Conservation (phyloP, 2,888 invertebrate species). For the Bhutanitis thaidina region DNA sequence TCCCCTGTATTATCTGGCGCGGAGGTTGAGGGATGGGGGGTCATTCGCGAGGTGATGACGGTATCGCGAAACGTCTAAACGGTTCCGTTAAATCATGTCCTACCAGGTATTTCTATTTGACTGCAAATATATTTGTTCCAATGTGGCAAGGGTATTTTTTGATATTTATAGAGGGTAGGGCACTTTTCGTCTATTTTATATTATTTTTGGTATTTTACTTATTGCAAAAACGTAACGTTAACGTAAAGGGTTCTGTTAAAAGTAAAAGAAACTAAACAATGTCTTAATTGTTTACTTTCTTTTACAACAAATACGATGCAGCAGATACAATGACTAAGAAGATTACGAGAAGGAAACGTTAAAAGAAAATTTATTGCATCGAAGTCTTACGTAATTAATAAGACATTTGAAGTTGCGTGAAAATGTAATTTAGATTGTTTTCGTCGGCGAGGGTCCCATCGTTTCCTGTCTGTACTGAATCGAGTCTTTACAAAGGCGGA, state of each 20-base stretch:
- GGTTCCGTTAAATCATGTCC: slow-evolving; percentile 68
- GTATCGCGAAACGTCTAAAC: slow-evolving; percentile 61
- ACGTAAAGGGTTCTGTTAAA: too few relatives aligned
- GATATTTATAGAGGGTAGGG: slow-evolving; percentile 31
- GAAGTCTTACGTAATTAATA: slow-evolving; percentile 79
- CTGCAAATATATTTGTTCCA: slow-evolving; percentile 32
- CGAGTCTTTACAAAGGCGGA: slow-evolving; percentile 64
- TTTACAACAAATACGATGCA: slow-evolving; percentile 4
- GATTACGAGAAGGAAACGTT: slow-evolving; percentile 65
- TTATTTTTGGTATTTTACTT: too few relatives aligned
- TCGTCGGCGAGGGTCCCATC: slow-evolving; percentile 58
- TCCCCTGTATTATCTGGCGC: slow-evolving; percentile 62
- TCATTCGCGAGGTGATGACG: slow-evolving; percentile 75
- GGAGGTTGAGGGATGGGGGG: slow-evolving; percentile 72
- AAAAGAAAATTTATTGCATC: slow-evolving; percentile 80
- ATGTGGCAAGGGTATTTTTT: slow-evolving; percentile 32
- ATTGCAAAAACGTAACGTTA: too few relatives aligned
- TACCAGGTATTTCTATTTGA: slow-evolving; percentile 59
- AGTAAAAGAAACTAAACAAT: neutral
- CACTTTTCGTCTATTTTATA: too few relatives aligned
- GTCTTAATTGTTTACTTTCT: too few relatives aligned
- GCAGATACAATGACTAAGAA: slow-evolving; percentile 55
- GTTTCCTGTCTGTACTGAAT: slow-evolving; percentile 61
- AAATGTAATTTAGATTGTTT: slow-evolving; percentile 81
- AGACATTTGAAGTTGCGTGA: slow-evolving; percentile 81